Conservation (phyloP, 2,113 vertebrate species). For the Madoqua kirkii region DNA sequence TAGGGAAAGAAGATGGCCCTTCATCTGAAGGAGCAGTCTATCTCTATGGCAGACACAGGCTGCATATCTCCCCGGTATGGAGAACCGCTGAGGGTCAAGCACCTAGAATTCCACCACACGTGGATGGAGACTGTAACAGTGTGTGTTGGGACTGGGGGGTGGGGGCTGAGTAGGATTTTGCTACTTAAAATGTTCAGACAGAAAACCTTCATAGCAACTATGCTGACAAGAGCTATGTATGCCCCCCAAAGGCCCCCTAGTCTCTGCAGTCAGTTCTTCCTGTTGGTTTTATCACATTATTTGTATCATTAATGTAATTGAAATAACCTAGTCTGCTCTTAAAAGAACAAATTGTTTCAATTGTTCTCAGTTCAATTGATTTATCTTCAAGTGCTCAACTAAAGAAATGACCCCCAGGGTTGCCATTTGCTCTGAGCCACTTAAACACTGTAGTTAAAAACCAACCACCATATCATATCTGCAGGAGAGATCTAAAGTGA, state of each 20-base stretch:
- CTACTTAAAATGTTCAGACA: not conserved
- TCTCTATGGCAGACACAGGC: not conserved
- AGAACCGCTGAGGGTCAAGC: not conserved
- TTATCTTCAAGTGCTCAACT: not conserved
- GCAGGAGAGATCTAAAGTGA: not conserved
- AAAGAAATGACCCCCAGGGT: not conserved
- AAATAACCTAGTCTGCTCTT: not conserved
- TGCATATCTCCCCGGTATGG: not conserved
- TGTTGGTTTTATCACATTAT: not conserved
- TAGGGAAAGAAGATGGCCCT: not conserved
- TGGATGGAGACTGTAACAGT: not conserved
- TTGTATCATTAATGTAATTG: slow-evolving; percentile 5
- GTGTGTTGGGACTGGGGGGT: not conserved
- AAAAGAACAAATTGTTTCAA: not conserved
- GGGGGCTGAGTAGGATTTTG: not conserved
- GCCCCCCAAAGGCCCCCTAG: not conserved
- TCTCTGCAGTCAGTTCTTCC: not conserved
- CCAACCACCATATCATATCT: not conserved
- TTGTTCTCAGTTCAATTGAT: slow-evolving; percentile 17
- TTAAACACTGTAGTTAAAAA: not conserved
- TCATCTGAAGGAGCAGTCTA: not conserved
- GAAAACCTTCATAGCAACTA: not conserved
- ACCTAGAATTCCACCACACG: not conserved
- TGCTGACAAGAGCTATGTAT: not conserved
- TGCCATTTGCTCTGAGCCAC: not conserved